Conservation (phyloP, 2,113 vertebrate species). For the Ptilorrhoa leucosticta region DNA sequence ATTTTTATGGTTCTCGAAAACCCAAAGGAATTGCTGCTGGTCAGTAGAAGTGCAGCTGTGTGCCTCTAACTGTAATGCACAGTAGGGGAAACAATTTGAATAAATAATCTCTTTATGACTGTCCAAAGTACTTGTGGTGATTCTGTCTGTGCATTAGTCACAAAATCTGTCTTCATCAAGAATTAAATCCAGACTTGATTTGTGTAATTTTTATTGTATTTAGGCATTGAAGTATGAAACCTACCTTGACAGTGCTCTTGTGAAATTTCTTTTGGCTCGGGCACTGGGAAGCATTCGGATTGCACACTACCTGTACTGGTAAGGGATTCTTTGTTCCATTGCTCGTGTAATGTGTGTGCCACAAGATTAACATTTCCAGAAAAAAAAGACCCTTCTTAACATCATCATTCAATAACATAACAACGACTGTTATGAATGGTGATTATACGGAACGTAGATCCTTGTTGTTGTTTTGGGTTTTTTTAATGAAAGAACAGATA, state of each 20-base stretch:
- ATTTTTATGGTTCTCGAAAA: background rate
- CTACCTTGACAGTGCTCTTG: conserved; percentile 88
- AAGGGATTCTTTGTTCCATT: conserved; percentile 45
- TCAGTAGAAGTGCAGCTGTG: background rate
- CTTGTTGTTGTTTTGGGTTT: background rate
- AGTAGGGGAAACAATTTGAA: background rate
- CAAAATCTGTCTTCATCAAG: background rate
- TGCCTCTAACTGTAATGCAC: background rate
- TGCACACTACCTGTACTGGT: conserved; percentile 94
- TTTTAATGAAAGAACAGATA: background rate
- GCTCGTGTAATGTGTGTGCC: background rate
- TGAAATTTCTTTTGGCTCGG: conserved; percentile 88
- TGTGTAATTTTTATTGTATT: background rate
- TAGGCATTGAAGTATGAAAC: conserved; percentile 95
- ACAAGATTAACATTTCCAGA: background rate
- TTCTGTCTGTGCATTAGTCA: background rate
- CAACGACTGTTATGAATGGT: background rate
- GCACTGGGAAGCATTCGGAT: conserved; percentile 89
- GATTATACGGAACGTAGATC: background rate
- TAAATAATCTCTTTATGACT: background rate
- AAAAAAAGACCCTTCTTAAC: background rate
- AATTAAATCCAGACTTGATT: background rate
- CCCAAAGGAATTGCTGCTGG: background rate
- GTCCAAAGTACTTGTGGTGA: background rate
- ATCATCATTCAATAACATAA: background rate